These are phyloP conservation scores for Psilopsiagon aurifrons DNA, from an alignment of 2,113 vertebrate genomes.

Conservation along the genomic window DNA sequence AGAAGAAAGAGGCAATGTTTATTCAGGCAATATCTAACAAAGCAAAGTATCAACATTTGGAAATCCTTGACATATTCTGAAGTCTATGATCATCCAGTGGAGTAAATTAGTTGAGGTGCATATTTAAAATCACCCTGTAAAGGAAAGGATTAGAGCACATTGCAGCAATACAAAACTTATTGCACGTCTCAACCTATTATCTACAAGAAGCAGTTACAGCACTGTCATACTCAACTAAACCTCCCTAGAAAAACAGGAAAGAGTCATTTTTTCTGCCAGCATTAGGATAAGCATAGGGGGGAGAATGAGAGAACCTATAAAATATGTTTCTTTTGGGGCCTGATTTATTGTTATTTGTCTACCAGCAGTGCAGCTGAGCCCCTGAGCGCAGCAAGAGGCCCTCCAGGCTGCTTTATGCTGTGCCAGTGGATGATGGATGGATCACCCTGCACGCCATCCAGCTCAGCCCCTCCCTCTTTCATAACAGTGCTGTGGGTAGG, in stretches of 20 bases:
- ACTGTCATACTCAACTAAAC: neutral
- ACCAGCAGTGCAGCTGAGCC: neutral
- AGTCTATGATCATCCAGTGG: neutral
- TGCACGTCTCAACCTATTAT: neutral
- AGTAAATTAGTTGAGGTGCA: constrained; percentile 31
- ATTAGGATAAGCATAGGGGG: neutral
- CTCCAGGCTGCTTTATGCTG: neutral
- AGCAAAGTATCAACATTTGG: neutral
- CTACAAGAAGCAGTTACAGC: neutral
- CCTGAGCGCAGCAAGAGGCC: neutral
- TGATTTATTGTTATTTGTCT: neutral
- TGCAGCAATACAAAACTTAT: neutral
- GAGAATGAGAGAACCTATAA: neutral
- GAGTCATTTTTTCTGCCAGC: neutral
- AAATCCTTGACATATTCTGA: constrained; percentile 10
- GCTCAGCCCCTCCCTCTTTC: neutral
- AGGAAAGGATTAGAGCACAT: neutral
- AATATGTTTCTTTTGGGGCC: neutral
- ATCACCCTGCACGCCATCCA: rapidly evolving
- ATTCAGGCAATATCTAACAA: neutral
- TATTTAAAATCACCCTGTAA: constrained; percentile 12
- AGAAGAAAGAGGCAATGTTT: neutral
- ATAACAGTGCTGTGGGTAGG: rapidly evolving
- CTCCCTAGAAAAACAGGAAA: constrained; percentile 9
- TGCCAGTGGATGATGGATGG: neutral